These are phyloP conservation scores for Anaspis maculata DNA, from an alignment of 2,888 invertebrate genomes.

Conservation along the genomic window DNA sequence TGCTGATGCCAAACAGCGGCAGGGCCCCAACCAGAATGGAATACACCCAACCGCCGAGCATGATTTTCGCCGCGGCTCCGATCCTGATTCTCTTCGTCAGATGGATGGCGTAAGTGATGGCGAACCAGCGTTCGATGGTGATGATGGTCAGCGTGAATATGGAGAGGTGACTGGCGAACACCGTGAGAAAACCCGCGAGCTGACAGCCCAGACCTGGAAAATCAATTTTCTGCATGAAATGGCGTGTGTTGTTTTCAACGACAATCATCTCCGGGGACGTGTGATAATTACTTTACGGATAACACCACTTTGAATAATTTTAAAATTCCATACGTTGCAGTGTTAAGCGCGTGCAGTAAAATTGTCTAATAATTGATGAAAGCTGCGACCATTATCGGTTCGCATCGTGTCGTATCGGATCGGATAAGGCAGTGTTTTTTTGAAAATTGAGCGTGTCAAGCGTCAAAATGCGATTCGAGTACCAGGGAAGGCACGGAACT, in stretches of 20 bases:
- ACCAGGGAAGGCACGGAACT: no score
- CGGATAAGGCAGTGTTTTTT: no score
- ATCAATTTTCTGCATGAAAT: no score
- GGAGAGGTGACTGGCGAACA: constrained; percentile 79
- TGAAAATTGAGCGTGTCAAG: no score
- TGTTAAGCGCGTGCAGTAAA: no score
- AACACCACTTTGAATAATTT: no score
- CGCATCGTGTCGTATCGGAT: no score
- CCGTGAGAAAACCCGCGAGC: constrained; percentile 80
- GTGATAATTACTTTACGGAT: no score
- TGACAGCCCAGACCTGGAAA: constrained; percentile 65
- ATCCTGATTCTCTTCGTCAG: constrained; percentile 71
- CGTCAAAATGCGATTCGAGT: no score
- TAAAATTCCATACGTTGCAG: no score
- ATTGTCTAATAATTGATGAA: no score
- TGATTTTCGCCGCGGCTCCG: constrained; percentile 62
- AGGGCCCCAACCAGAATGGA: constrained; percentile 68
- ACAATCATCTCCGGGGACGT: constrained; percentile 2
- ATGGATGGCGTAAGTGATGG: constrained; percentile 76
- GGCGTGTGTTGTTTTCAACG: background rate
- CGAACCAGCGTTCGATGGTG: constrained; percentile 78
- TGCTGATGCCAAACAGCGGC: constrained; percentile 76
- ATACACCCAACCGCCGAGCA: constrained; percentile 73
- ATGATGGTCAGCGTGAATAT: constrained; percentile 81
- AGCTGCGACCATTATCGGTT: no score